Percentiles rank a stretch among this genome's conserved stretches.
Conservation (phyloP, 2,113 vertebrate genomes). For the Hydropotes inermis region DNA sequence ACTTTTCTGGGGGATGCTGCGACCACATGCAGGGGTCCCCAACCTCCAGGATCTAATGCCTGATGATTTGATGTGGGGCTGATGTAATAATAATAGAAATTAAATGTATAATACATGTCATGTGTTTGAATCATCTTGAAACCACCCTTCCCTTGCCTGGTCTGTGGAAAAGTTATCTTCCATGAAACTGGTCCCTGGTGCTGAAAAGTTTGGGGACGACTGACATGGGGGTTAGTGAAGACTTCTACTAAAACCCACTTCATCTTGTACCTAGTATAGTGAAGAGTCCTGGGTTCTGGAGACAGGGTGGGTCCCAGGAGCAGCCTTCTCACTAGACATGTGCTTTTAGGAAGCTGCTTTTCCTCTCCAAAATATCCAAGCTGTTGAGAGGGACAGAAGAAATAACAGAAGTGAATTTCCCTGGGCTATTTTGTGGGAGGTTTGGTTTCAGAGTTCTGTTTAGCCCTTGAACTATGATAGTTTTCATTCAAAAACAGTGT, state of each 20-base stretch:
- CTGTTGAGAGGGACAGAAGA: not conserved
- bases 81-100: not conserved
- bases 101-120: not conserved
- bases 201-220: not conserved
- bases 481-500: no score
- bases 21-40: not conserved
- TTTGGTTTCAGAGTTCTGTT: not conserved
- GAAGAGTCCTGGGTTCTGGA: not conserved
- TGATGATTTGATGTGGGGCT: not conserved
- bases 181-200: not conserved
- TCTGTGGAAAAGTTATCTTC: not conserved
- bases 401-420: not conserved
- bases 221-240: accelerated
- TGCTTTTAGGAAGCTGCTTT: not conserved
- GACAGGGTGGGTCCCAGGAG: accelerated
- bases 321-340: accelerated
- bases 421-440: accelerated
- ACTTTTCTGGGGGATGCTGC: not conserved
- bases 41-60: not conserved
- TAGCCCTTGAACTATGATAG: accelerated
- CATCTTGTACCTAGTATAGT: accelerated
- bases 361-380: accelerated
- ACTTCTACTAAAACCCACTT: not conserved
- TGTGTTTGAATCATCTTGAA: not conserved
- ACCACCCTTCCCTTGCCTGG: not conserved